Evolutionary conservation across 2,888 invertebrate genomes (phyloP).

Genomic region (Dicycla oo): DNA sequence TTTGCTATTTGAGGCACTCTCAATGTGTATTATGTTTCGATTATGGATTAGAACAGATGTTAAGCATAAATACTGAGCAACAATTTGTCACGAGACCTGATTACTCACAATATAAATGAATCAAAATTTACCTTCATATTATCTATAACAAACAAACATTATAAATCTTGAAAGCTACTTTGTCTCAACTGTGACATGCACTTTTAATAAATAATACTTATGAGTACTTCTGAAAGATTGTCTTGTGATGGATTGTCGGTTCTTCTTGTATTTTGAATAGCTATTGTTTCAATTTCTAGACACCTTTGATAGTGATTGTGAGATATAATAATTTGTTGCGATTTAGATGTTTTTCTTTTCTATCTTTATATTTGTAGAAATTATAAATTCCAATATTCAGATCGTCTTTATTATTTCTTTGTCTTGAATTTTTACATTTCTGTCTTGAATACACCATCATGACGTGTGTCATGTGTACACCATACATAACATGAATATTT

Average conservation of each 20-base stretch:
- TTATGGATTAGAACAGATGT: constrained; percentile 50
- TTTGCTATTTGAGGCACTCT: constrained; percentile 7
- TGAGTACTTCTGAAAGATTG: constrained; percentile 6
- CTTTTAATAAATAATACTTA: constrained; percentile 2
- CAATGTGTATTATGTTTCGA: constrained; percentile 11
- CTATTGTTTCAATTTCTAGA: constrained; percentile 6
- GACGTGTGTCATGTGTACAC: too few species aligned
- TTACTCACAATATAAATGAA: constrained; percentile 46
- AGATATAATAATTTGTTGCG: constrained; percentile 11
- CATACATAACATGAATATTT: neutral
- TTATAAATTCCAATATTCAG: neutral
- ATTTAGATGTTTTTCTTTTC: neutral
- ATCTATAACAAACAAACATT: neutral
- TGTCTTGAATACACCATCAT: too few species aligned
- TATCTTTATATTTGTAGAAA: neutral
- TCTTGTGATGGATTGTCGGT: neutral
- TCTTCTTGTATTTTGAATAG: neutral
- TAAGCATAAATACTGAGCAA: constrained; percentile 51
- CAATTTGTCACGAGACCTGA: constrained; percentile 53
- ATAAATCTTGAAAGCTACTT: constrained; percentile 13
- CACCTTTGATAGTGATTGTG: constrained; percentile 15
- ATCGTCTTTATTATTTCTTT: neutral
- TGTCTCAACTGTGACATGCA: neutral
- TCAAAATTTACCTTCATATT: constrained; percentile 19
- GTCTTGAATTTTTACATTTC: too few species aligned